Percentiles rank a stretch among this genome's conserved stretches.
These are phyloP conservation scores for Miltochrista miniata DNA, from an alignment of 2,888 invertebrate species.

Conservation along the genomic window DNA sequence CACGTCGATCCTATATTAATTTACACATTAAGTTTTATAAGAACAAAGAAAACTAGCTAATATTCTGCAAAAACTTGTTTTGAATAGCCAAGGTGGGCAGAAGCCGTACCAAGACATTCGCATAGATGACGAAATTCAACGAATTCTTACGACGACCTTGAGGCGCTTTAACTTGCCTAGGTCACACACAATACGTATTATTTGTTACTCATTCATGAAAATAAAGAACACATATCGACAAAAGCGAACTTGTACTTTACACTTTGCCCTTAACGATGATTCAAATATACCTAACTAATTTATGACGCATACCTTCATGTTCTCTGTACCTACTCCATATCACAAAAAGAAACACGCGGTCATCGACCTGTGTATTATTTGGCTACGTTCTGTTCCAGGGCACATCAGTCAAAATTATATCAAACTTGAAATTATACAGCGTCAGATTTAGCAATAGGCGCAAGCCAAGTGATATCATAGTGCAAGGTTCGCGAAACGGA, in stretches of 20 bases:
- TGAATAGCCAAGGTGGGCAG: neutral
- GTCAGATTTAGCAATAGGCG: no score
- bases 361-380: slow-evolving; percentile 18
- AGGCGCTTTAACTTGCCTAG: neutral
- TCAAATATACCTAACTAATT: neutral
- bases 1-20: no score
- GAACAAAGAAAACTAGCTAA: no score
- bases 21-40: no score
- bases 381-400: slow-evolving; percentile 10
- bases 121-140: neutral
- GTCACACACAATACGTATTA: neutral
- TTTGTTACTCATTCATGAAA: neutral
- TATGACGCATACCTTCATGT: slow-evolving; percentile 13
- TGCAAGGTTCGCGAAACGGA: no score
- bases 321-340: slow-evolving; percentile 4
- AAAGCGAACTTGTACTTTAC: neutral
- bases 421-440: neutral
- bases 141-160: neutral
- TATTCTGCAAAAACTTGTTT: neutral
- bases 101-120: neutral
- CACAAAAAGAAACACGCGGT: slow-evolving; percentile 7
- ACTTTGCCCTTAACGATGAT: slow-evolving; percentile 8
- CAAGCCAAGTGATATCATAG: no score
- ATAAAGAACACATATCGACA: slow-evolving; percentile 1
- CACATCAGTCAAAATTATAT: neutral